Evolutionary conservation across 2,113 vertebrate species (phyloP), one percentile per base, ranked within the genome.

Genomic region (Muscicapa adusta): DNA sequence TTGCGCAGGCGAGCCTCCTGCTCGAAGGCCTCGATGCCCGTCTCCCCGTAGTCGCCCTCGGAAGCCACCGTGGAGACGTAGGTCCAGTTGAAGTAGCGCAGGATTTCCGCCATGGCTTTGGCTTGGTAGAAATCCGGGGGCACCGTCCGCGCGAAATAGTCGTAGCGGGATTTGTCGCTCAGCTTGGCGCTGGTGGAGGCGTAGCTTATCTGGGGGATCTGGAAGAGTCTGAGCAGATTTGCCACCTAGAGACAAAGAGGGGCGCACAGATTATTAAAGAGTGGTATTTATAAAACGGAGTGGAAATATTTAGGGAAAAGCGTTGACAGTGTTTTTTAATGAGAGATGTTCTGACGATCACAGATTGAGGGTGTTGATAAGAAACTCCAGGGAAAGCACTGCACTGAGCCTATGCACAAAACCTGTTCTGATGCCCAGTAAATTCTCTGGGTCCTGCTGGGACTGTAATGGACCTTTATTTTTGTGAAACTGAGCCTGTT

Each of bases 181-280:
- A 99, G 98, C 91, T 99, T 99, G 96, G 99, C 99, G 12, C 99
- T 99, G 90, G 99, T 99, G 53, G 99, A 99, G 23, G 99, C 99
- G 0, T 99, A 99, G 97, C 99, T 99, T 87, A 99, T 99, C 97
- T 99, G 99, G 66, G 99, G 99, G 91, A 99, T 99, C 98, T 99
- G 99, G 97, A 99, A 99, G 80, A 99, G 98, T 73, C 99, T 95
- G 65, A 99, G 98, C 92, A 99, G 97, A 98, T 99, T 99, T 81
- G 99, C 99, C 93, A 99, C 99, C 99, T 99, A 91, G 43, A 78
- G 80, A 74, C 23, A 72, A 76, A 45, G 31, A 1, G 3, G 23
- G 66, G 8, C n/a, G 74, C 6, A 54, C 0, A 18, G 20, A 5
- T 58, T 77, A 82, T 86, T 85, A 88, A 78, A 57, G 48, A n/a